Percentiles rank a stretch among this genome's conserved stretches.
phyloP scores from a whole-genome alignment of 2,888 invertebrate species.

The Troides oblongomaculatus region DNA sequence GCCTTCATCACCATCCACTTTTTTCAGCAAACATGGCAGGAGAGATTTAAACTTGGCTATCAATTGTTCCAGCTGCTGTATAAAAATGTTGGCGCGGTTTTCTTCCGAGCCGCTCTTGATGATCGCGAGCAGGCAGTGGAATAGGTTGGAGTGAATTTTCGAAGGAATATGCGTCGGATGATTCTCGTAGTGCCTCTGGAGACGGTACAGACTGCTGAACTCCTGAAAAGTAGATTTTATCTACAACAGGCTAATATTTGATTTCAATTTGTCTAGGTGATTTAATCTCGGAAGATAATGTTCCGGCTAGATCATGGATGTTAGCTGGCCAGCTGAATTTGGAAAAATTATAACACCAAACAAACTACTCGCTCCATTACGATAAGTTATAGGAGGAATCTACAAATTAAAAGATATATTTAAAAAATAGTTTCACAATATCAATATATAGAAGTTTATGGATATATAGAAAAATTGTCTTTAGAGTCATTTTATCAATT shows the following conservation, averaged over 20 bases:
- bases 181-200: conserved; percentile 67
- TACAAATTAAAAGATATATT: too few species aligned
- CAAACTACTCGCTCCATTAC: too few species aligned
- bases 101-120: conserved; percentile 57
- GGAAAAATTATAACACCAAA: too few species aligned
- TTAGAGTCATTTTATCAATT: too few species aligned
- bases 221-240: conserved; percentile 48
- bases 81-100: conserved; percentile 58
- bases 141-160: conserved; percentile 62
- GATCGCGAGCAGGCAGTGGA: conserved; percentile 66
- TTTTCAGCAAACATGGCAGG: conserved; percentile 61
- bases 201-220: conserved; percentile 62
- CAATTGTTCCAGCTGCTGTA: conserved; percentile 65
- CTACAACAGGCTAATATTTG: background rate
- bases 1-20: conserved; percentile 44
- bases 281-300: too few species aligned
- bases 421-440: too few species aligned
- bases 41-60: conserved; percentile 60
- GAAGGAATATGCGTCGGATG: conserved; percentile 67
- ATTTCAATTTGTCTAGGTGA: background rate
- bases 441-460: too few species aligned
- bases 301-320: too few species aligned
- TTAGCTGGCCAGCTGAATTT: too few species aligned
- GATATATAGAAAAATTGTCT: too few species aligned
- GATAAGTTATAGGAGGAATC: too few species aligned